Conservation (phyloP, 2,797 vertebrate genomes). For the Pipistrellus pipistrellus region DNA sequence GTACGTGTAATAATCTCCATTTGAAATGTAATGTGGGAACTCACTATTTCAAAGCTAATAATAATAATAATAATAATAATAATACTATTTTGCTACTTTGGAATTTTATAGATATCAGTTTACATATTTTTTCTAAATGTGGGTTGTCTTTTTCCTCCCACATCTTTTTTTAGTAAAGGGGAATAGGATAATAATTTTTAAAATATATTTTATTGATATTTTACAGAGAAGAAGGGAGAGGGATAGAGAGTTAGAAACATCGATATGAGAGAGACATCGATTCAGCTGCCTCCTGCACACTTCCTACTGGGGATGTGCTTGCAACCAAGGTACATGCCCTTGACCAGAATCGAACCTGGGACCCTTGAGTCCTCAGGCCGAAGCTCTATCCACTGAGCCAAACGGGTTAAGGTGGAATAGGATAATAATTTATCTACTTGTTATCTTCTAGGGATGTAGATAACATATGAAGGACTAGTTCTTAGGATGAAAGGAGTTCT, state of each 20-base stretch:
- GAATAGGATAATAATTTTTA: not conserved
- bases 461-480: not conserved
- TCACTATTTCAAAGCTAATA: not conserved
- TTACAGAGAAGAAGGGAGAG: too few species aligned
- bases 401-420: not conserved
- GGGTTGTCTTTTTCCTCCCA: not conserved
- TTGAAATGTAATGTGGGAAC: not conserved
- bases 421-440: not conserved
- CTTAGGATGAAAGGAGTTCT: not conserved
- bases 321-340: too few species aligned
- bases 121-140: not conserved
- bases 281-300: too few species aligned
- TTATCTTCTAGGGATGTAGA: not conserved
- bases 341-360: too few species aligned
- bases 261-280: too few species aligned
- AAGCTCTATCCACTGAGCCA: too few species aligned
- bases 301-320: too few species aligned
- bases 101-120: constrained; percentile 2
- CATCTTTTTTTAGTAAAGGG: not conserved
- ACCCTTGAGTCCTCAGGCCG: too few species aligned
- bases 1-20: not conserved
- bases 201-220: too few species aligned
- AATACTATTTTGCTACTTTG: not conserved
- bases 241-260: too few species aligned
- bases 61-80: not conserved